Evolutionary conservation across 2,113 vertebrate genomes (phyloP), one percentile per base, ranked within the genome.

Genomic region (Oenanthe oenanthe): DNA sequence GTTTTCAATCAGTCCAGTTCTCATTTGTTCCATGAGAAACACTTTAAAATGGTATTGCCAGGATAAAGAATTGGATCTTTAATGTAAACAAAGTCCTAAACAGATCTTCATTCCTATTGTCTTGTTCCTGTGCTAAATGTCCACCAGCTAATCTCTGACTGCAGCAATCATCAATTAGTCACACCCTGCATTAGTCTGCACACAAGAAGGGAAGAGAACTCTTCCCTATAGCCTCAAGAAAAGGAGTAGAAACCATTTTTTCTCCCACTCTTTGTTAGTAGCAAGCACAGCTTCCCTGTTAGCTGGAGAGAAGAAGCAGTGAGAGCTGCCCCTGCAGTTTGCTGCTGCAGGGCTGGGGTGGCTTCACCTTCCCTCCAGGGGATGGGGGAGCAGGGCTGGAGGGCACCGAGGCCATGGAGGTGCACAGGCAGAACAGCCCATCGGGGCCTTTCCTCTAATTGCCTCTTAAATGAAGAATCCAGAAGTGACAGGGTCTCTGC

Each of bases 301-400:
- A 45, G 21, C 28, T 79, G 25, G 60, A 34, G 34, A 88, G 36
- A 60, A 36, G 21, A 74, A 20, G 28, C 21, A 57, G 10, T 1
- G 10, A 32, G 65, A 77, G 80, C 4, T 45, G 17, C 4, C 42
- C 24, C 38, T 34, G 9, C 9, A 43, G 12, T 66, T 56, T 87
- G 40, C 31, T 66, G 47, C 24, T 2, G 4, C 17, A 31, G 36
- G 3, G 16, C 26, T 0, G 1, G 7, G 11, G 2, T 19, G 67
- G 53, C 9, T 67, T 22, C 12, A 10, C 11, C 13, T 20, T 70
- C 15, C 29, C 47, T 26, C 20, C 26, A 38, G 42, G 43, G 28
- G 19, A 38, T 1, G 5, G 6, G n/a, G 24, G 18, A 75, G 34
- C 18, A 20, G 48, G 42, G 34, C 68, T 76, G 65, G 24, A 47